phyloP scores from a whole-genome alignment of 2,888 invertebrate species.

The Drosophila buzzatii region DNA sequence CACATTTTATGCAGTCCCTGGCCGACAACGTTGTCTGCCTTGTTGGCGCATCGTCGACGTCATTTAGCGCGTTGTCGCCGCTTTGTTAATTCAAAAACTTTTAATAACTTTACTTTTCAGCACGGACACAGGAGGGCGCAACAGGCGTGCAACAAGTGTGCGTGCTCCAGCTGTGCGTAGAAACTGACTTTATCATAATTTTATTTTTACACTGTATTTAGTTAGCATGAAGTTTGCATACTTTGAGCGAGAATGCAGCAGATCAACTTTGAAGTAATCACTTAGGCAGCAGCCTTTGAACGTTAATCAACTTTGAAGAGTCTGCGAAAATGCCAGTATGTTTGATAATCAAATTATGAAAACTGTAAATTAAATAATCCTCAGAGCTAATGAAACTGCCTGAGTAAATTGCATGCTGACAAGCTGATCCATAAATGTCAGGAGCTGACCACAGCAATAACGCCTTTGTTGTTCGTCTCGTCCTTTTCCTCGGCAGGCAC shows the following conservation, averaged over 20 bases:
- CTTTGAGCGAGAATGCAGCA: background rate
- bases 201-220: background rate
- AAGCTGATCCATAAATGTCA: constrained; percentile 67
- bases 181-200: constrained; percentile 8
- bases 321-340: background rate
- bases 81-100: constrained; percentile 70
- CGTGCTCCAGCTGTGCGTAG: background rate
- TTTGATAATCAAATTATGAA: background rate
- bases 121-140: constrained; percentile 18
- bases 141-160: constrained; percentile 57
- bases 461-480: constrained; percentile 8
- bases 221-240: constrained; percentile 15
- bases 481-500: constrained; percentile 38
- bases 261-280: constrained; percentile 21
- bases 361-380: background rate
- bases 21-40: constrained; percentile 19
- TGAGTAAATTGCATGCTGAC: constrained; percentile 47
- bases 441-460: constrained; percentile 53
- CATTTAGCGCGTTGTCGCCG: constrained; percentile 64
- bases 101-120: constrained; percentile 72
- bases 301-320: background rate
- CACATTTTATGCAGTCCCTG: constrained; percentile 45
- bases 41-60: constrained; percentile 36
- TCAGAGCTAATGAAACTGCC: constrained; percentile 47
- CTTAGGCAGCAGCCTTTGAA: constrained; percentile 10